Evolutionary conservation across 2,888 invertebrate species (phyloP).

Genomic region (Spicauda simplicius): DNA sequence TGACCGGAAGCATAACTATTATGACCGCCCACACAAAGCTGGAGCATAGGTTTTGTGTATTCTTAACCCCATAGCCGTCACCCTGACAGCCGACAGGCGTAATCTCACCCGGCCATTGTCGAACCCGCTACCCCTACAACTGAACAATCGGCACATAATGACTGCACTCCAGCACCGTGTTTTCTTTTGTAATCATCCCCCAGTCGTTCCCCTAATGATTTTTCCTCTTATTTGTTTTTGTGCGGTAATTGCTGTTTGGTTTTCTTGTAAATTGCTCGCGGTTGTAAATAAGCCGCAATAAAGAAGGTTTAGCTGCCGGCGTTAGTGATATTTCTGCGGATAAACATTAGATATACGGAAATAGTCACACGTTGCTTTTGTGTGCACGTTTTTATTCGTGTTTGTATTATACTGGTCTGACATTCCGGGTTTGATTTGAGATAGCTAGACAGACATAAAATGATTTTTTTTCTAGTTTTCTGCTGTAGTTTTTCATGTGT

Average conservation of each 20-base stretch:
- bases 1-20: slow-evolving; percentile 32
- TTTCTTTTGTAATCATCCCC: slow-evolving; percentile 76
- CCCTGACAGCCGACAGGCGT: slow-evolving; percentile 68
- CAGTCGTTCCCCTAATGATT: slow-evolving; percentile 74
- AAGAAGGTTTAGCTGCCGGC: slow-evolving; percentile 44
- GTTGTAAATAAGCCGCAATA: slow-evolving; percentile 61
- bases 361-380: slow-evolving; percentile 14
- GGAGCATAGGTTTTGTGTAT: slow-evolving; percentile 37
- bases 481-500: too few species aligned
- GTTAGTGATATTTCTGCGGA: slow-evolving; percentile 34
- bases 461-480: too few species aligned
- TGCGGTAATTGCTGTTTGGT: slow-evolving; percentile 81
- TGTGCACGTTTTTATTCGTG: slow-evolving; percentile 4
- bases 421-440: too few species aligned
- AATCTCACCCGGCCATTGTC: slow-evolving; percentile 72
- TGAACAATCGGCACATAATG: slow-evolving; percentile 59
- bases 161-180: slow-evolving; percentile 63
- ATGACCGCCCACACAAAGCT: slow-evolving; percentile 33
- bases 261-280: slow-evolving; percentile 77
- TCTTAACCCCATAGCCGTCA: slow-evolving; percentile 44
- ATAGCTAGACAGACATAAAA: too few species aligned
- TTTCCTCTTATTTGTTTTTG: slow-evolving; percentile 82
- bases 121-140: slow-evolving; percentile 65
- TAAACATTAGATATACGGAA: slow-evolving; percentile 27
- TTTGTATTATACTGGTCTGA: not conserved